Evolutionary conservation across 2,113 vertebrate genomes (phyloP), one percentile per base, ranked within the genome.

Genomic region (Tetraodon nigroviridis): DNA sequence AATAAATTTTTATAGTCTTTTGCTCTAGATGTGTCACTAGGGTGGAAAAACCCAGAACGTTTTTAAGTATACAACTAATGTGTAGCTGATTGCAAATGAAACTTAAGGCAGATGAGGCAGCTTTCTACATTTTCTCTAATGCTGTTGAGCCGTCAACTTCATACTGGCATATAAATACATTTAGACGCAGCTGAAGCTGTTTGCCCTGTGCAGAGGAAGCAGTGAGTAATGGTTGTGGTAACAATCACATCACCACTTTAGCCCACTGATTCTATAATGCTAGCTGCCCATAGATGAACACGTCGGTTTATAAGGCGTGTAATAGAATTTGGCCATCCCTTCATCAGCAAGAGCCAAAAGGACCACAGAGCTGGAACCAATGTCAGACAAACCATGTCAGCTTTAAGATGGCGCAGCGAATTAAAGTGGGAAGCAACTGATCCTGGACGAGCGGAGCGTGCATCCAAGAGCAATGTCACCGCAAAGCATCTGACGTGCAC

Each of bases 281-380:
- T 20, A 58, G 54, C 67, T 62, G 46, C 68, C 80, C 56, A 71
- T 58, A 81, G 79, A 81, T 73, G 85, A 80, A 69, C 75, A 76
- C 51, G 24, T 68, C 29, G 61, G 58, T 79, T 86, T 83, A 82
- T 80, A 67, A 77, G 58, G 74, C 77, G 56, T 78, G 77, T 81
- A 81, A 84, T 80, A 75, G 81, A 80, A 81, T 83, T 78, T 84
- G 82, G 73, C 65, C 63, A 67, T 42, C 42, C 42, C 45, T 53
- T 55, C 59, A 46, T 71, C 63, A 58, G 45, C 40, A 19, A 29
- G 66, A 68, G 78, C 84, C 76, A 81, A 79, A 76, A 58, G 58
- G 62, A 52, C 63, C 69, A 60, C 29, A 57, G 82, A 86, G 70
- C 68, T 55, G 71, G 71, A 69, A 70, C 59, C 48, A 42, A 61